Evolutionary conservation across 2,113 vertebrate genomes (phyloP), one percentile per base, ranked within the genome.

Genomic region (Notechis scutatus): DNA sequence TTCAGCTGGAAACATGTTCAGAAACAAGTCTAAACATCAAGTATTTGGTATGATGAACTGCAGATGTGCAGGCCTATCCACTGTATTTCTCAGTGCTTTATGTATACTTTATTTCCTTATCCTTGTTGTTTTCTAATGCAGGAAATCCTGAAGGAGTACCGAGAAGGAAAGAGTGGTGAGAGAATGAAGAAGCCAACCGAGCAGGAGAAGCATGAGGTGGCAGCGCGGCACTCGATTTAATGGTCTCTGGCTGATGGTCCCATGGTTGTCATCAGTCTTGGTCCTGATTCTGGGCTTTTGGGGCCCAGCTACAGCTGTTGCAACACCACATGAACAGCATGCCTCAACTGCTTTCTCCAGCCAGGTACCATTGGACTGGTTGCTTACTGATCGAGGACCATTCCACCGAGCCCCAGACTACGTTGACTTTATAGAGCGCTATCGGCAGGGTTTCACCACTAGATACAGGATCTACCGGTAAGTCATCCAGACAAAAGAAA

Each of bases 391-490:
- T 97, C 98, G 99, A 54, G 99, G 99, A 89, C 99, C 99, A 52
- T 99, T 99, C 97, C 98, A 99, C 97, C 97, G 98, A 74, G 98
- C 98, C 85, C 99, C 98, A 23, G 99, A 99, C 95, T 99, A 99
- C 92, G 97, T 98, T 0, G 99, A 99, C 96, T 99, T 99, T 97
- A 97, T 98, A 96, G 99, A 99, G 95, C 97, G 99, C 87, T 99
- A 98, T 97, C 98, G 99, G 91, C 99, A 99, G 96, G 99, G 99
- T 91, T 99, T 99, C 97, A 99, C 99, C 97, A 99, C 99, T 96
- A 98, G 99, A 97, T 99, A 99, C 97, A 98, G 99, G 97, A 99
- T 99, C 97, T 99, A 99, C 98, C 99, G 99, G 99, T 99, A 96
- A 93, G 92, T 23, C n/a, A 26, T 42, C 97, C 97, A 91, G 91